These are phyloP conservation scores for Corythaixoides concolor DNA, from an alignment of 2,113 vertebrate species.

Conservation along the genomic window DNA sequence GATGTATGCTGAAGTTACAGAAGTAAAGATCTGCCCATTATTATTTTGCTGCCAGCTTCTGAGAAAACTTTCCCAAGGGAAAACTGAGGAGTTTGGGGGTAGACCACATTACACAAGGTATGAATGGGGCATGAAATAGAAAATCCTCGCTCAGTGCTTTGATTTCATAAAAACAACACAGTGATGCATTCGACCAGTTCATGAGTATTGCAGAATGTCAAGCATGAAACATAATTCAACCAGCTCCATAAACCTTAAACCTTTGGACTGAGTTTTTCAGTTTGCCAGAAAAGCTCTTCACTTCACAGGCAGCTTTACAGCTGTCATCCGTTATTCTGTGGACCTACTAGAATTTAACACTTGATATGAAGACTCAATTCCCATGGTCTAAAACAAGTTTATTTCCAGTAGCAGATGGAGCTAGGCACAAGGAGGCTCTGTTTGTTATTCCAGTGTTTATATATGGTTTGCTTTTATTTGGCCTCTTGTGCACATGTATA, in stretches of 20 bases:
- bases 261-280: background rate
- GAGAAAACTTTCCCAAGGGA: background rate
- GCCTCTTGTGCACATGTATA: background rate
- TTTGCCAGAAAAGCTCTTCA: background rate
- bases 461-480: background rate
- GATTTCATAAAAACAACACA: background rate
- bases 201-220: background rate
- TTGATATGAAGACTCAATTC: background rate
- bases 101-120: fast-evolving
- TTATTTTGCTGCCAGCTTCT: background rate
- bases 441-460: background rate
- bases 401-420: background rate
- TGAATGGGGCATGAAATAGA: background rate
- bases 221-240: background rate
- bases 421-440: background rate
- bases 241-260: background rate
- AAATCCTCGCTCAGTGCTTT: background rate
- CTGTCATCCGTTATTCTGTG: background rate
- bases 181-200: background rate
- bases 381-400: background rate
- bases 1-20: background rate
- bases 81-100: background rate
- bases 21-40: background rate
- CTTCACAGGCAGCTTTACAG: background rate
- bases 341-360: background rate